Evolutionary conservation across 1,140 invertebrate species (phyloP).

Genomic region (Matsumurasca onukii): DNA sequence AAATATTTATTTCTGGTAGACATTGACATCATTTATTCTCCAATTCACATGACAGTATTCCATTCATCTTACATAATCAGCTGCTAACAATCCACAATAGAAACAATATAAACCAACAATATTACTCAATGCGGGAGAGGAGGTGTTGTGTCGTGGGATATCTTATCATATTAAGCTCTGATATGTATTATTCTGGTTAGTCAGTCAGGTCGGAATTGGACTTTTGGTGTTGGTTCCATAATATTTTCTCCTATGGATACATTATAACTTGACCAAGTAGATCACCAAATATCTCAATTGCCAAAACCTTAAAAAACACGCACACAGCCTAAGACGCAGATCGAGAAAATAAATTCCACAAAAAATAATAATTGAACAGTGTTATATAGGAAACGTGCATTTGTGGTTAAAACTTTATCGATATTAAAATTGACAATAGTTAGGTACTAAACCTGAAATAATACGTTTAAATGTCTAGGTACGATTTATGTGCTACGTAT

Average conservation of each 20-base stretch:
- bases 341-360: not conserved
- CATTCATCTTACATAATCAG: constrained; percentile 8
- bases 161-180: not conserved
- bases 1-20: constrained; percentile 3
- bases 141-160: not conserved
- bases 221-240: constrained; percentile 11
- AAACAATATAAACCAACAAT: constrained; percentile 21
- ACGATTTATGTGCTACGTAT: no score
- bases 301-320: not conserved
- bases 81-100: constrained; percentile 23
- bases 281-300: not conserved
- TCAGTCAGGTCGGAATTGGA: not conserved
- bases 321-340: not conserved
- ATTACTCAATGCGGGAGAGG: not conserved
- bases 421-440: not conserved
- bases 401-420: not conserved
- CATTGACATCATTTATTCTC: constrained; percentile 4
- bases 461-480: no score
- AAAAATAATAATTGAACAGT: not conserved
- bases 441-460: not conserved
- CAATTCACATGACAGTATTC: no score
- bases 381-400: not conserved
- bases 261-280: constrained; percentile 26
- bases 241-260: constrained; percentile 20
- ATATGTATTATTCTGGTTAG: not conserved